A percentile compares a stretch with the other conserved stretches of the same genome.
Evolutionary conservation across 2,113 vertebrate genomes (phyloP).

Genomic region (Lampris megalopsis): DNA sequence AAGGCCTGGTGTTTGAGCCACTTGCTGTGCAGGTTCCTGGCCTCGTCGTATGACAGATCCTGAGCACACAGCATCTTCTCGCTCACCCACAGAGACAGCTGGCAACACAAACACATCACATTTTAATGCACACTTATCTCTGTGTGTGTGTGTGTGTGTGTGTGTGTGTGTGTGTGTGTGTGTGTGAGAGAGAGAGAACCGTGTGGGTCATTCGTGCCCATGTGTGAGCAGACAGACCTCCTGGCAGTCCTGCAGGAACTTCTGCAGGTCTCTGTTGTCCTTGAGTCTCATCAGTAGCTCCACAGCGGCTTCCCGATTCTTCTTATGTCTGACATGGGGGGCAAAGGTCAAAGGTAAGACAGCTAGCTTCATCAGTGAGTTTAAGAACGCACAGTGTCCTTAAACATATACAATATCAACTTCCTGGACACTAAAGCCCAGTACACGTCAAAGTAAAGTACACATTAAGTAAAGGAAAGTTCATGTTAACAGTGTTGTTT

Average conservation of each 20-base stretch:
- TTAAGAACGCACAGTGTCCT: too few relatives aligned
- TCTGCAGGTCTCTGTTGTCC: slow-evolving; percentile 97
- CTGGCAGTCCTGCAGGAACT: slow-evolving; percentile 97
- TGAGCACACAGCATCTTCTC: slow-evolving; percentile 99
- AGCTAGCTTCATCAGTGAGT: too few relatives aligned
- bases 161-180: too few relatives aligned
- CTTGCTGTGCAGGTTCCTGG: slow-evolving; percentile 95
- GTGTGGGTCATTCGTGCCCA: too few relatives aligned
- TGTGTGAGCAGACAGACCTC: slow-evolving; percentile 81
- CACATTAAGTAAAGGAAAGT: too few relatives aligned
- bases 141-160: too few relatives aligned
- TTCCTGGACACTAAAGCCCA: too few relatives aligned
- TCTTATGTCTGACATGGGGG: slow-evolving; percentile 87
- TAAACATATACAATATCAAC: too few relatives aligned
- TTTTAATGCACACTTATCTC: background rate
- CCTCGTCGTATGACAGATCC: slow-evolving; percentile 97
- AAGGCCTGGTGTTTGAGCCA: slow-evolving; percentile 92
- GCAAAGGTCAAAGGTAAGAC: background rate
- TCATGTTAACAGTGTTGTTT: too few relatives aligned
- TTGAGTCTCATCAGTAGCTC: slow-evolving; percentile 95
- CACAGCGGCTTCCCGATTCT: slow-evolving; percentile 93
- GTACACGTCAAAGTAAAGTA: too few relatives aligned
- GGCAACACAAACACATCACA: slow-evolving; percentile 48
- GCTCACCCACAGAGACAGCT: slow-evolving; percentile 97
- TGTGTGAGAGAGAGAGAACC: too few relatives aligned